These are phyloP conservation scores for Sycobia sp. DNA, from an alignment of 1,140 invertebrate genomes.

Conservation along the genomic window DNA sequence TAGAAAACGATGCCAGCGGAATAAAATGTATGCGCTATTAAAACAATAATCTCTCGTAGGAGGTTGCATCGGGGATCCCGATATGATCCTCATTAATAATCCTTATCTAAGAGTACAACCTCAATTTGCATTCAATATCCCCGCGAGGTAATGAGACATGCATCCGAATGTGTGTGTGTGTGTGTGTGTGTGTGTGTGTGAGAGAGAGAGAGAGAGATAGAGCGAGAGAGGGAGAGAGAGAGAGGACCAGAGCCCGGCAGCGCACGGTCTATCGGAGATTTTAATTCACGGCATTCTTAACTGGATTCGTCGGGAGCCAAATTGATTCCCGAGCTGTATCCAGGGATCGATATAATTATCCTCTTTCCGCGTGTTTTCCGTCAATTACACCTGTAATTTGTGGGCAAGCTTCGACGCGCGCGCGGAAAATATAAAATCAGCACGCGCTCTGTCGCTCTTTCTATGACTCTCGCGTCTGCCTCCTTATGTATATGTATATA, in stretches of 20 bases:
- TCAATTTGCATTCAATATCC: conserved; percentile 15
- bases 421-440: too few relatives aligned
- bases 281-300: conserved; percentile 14
- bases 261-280: background rate
- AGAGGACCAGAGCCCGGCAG: too few relatives aligned
- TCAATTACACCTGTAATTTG: conserved; percentile 34
- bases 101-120: conserved; percentile 4
- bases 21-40: background rate
- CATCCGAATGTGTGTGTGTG: too few relatives aligned
- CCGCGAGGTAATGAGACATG: background rate
- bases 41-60: conserved; percentile 14
- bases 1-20: too few relatives aligned
- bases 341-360: conserved; percentile 28
- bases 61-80: too few relatives aligned
- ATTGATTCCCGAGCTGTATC: conserved; percentile 26
- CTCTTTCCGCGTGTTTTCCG: conserved; percentile 14
- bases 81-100: conserved; percentile 9
- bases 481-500: too few relatives aligned
- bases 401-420: background rate
- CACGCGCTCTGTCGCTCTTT: too few relatives aligned
- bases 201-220: too few relatives aligned
- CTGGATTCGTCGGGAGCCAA: conserved; percentile 9
- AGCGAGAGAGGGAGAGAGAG: too few relatives aligned
- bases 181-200: too few relatives aligned
- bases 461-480: too few relatives aligned